phyloP scores from a whole-genome alignment of 2,888 invertebrate species.

The Omphaloscelis lunosa region DNA sequence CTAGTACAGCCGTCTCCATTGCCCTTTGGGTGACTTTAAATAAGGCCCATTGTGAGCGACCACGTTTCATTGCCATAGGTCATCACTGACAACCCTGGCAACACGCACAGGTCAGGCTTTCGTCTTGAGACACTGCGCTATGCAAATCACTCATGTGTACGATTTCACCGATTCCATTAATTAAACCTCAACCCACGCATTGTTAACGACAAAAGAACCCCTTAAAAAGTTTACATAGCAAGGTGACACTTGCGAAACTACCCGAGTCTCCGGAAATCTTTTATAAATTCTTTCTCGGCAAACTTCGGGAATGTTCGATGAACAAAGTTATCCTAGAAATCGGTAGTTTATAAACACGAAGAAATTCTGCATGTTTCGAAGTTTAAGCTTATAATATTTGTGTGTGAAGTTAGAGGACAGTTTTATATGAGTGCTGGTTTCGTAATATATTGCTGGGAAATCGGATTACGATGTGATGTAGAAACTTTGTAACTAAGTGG shows the following conservation, averaged over 20 bases:
- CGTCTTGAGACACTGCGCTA: no score
- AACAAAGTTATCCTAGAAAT: constrained; percentile 51
- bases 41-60: no score
- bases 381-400: constrained; percentile 54
- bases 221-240: constrained; percentile 21
- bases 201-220: constrained; percentile 10
- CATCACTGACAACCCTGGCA: no score
- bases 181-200: neutral
- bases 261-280: constrained; percentile 47
- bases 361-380: constrained; percentile 46
- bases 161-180: neutral
- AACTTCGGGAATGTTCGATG: constrained; percentile 58
- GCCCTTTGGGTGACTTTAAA: no score
- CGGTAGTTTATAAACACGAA: constrained; percentile 51
- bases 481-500: constrained; percentile 11
- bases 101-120: no score
- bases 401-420: constrained; percentile 27
- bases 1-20: no score
- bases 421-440: constrained; percentile 33
- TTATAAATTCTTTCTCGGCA: constrained; percentile 51
- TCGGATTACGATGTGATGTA: constrained; percentile 39
- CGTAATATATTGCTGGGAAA: constrained; percentile 22
- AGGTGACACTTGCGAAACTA: constrained; percentile 40
- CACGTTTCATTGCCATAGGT: no score
- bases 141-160: neutral